Conservation (phyloP, 2,113 vertebrate species). For the Thymallus thymallus region DNA sequence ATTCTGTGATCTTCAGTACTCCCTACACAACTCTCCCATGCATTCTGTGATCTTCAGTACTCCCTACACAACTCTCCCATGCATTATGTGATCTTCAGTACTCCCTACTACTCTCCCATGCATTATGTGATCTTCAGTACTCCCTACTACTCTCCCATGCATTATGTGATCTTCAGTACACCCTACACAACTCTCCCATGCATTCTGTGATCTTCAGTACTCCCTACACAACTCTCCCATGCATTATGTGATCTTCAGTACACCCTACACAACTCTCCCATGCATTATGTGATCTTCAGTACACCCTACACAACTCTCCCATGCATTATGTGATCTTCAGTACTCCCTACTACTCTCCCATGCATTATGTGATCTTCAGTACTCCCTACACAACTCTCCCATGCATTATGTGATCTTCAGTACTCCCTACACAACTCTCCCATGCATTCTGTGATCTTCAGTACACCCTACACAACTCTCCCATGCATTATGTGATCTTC, state of each 20-base stretch:
- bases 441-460: constrained; percentile 36
- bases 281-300: constrained; percentile 32
- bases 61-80: constrained; percentile 19
- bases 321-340: constrained; percentile 35
- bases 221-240: constrained; percentile 29
- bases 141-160: constrained; percentile 17
- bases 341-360: no score
- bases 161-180: no score
- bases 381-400: no score
- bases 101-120: constrained; percentile 17
- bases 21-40: constrained; percentile 16
- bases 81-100: no score
- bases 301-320: no score
- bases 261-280: no score
- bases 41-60: no score
- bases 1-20: no score
- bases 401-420: constrained; percentile 35
- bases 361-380: constrained; percentile 32
- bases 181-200: constrained; percentile 16
- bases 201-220: no score
- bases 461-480: no score
- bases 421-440: no score
- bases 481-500: constrained; percentile 36
- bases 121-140: no score
- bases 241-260: constrained; percentile 34